These are phyloP conservation scores for Paratrypauchen microcephalus DNA, from an alignment of 2,797 vertebrate genomes.

Conservation along the genomic window DNA sequence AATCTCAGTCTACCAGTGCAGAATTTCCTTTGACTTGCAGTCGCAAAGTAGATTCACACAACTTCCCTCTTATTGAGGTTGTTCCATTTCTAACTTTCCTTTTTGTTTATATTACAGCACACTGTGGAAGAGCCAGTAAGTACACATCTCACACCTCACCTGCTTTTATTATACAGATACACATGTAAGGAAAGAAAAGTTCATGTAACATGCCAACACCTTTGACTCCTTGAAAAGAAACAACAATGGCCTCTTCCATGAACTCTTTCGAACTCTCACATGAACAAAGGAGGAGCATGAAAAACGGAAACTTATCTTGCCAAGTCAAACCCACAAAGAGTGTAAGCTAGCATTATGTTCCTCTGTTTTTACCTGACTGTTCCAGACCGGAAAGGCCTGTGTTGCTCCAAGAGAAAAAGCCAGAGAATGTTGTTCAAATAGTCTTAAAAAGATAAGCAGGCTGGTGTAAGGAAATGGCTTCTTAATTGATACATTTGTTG, in stretches of 20 bases:
- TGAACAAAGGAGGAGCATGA: slow-evolving; percentile 68
- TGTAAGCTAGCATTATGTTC: slow-evolving; percentile 21
- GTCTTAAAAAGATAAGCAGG: slow-evolving; percentile 49
- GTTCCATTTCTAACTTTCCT: slow-evolving; percentile 74
- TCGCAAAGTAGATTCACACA: background rate
- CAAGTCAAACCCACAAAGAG: slow-evolving; percentile 59
- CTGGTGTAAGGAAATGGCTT: slow-evolving; percentile 18
- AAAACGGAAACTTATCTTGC: slow-evolving; percentile 65
- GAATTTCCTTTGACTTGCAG: background rate
- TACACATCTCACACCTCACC: slow-evolving; percentile 44
- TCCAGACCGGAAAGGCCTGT: slow-evolving; percentile 55
- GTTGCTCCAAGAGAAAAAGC: slow-evolving; percentile 50
- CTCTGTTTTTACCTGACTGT: slow-evolving; percentile 24
- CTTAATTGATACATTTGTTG: background rate
- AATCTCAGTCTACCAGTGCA: background rate
- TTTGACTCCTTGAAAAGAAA: slow-evolving; percentile 54
- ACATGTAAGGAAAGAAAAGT: background rate
- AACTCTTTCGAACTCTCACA: slow-evolving; percentile 45
- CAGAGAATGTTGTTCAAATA: slow-evolving; percentile 30
- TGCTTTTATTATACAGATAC: background rate
- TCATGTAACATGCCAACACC: background rate
- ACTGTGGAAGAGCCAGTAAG: slow-evolving; percentile 97
- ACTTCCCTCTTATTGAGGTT: background rate
- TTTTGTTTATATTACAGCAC: slow-evolving; percentile 91
- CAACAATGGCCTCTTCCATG: slow-evolving; percentile 60